These are phyloP conservation scores for Chionis minor DNA, from an alignment of 2,113 vertebrate genomes.

Conservation along the genomic window DNA sequence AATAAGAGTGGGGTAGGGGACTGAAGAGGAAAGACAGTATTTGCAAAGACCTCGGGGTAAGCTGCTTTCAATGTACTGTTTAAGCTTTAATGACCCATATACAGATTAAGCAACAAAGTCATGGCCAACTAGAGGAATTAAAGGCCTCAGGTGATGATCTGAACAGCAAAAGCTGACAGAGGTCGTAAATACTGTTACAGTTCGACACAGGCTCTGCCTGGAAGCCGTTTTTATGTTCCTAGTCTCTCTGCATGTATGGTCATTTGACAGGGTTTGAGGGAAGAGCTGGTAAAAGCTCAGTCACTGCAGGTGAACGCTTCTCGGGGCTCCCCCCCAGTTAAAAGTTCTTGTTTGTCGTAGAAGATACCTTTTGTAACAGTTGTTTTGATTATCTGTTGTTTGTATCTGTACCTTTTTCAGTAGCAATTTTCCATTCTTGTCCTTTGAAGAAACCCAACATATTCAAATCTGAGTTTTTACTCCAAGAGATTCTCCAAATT, in stretches of 20 bases:
- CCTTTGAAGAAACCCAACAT: neutral
- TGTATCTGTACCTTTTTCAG: neutral
- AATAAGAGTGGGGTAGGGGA: neutral
- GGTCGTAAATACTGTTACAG: neutral
- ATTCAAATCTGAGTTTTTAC: neutral
- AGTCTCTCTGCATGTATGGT: neutral
- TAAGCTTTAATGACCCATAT: slow-evolving; percentile 29
- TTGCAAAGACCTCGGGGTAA: neutral
- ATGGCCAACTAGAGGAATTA: neutral
- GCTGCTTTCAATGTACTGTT: neutral
- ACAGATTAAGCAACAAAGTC: neutral
- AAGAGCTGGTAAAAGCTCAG: neutral
- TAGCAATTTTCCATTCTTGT: neutral
- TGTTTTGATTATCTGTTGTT: neutral
- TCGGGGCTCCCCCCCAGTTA: neutral
- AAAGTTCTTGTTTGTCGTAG: neutral
- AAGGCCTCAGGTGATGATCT: neutral
- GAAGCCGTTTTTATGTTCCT: neutral
- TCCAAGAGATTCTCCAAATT: neutral
- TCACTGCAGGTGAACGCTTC: neutral
- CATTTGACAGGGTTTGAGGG: neutral
- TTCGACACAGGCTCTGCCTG: neutral
- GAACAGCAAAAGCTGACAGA: neutral
- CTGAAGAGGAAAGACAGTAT: neutral
- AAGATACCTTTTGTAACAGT: neutral